Evolutionary conservation across 2,888 invertebrate genomes (phyloP), one percentile per base, ranked within the genome.

Genomic region (Patella depressa): DNA sequence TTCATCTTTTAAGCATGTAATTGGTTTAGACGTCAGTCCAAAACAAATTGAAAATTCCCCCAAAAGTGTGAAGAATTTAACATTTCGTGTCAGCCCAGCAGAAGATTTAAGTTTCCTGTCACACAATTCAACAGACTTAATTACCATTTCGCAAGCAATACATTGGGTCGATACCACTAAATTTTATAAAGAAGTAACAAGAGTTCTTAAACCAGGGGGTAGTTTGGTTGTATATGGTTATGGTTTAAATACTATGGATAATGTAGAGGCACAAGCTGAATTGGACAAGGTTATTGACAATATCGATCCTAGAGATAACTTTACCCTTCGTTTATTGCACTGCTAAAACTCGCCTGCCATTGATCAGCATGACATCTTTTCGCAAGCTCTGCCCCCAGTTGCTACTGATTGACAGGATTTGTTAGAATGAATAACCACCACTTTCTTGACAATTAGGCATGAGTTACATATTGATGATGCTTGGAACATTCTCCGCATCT

Each of bases 161-260:
- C 93, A 93, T 81, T 93, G 92, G 93, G 89, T 93, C 80, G 89
- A 93, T 78, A 73, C 90, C 57, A 88, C 89, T 4, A 87, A 85
- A 78, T 93, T 93, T 79, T 92, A 91, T 81, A 73, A 83, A 3
- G 93, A 93, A 85, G 91, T 88, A 0, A 86, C 87, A 74, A 85
- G 93, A 57, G 87, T 92, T n/a, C 84, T 93, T 19, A 87, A 86
- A 34, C 91, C 85, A 17, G 89, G 91, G 71, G 93, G 93, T 1
- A 90, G 91, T 19, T 81, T 92, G 29, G 92, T 90, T 45, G 86
- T 80, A 1, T 88, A 86, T 74, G 88, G 88, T n/a, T 89, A 89
- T 76, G 86, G 85, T 0, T 74, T 79, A 11, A 79, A 79, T 72
- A 71, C 65, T 7, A 45, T 88, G 34, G 83, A 85, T 54, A 81